Percentiles rank a stretch among this genome's conserved stretches.
These are phyloP conservation scores for Chelon labrosus DNA, from an alignment of 2,797 vertebrate genomes.

Conservation along the genomic window DNA sequence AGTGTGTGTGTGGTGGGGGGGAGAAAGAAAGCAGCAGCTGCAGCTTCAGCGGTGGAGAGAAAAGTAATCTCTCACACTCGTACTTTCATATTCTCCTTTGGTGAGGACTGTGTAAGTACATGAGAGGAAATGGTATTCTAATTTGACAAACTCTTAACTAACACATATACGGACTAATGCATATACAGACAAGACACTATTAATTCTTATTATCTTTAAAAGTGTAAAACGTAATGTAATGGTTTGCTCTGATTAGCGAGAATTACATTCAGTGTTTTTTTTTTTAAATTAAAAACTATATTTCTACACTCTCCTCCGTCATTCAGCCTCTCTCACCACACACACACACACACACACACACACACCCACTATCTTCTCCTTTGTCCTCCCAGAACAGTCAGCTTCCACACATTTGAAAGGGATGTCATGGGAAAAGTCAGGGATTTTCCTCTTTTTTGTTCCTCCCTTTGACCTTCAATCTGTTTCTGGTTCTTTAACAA, in stretches of 20 bases:
- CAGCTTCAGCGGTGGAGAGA: constrained; percentile 45
- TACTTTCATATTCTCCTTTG: constrained; percentile 73
- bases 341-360: constrained; percentile 16
- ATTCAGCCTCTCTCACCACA: constrained; percentile 6
- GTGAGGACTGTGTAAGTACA: constrained; percentile 74
- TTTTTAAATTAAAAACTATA: constrained; percentile 77
- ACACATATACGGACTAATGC: constrained; percentile 76
- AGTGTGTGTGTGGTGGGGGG: constrained; percentile 33
- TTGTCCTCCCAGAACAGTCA: constrained; percentile 73
- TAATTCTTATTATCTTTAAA: constrained; percentile 87
- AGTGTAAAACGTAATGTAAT: constrained; percentile 83
- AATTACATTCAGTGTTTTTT: constrained; percentile 77
- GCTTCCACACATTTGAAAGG: constrained; percentile 65
- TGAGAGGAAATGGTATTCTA: constrained; percentile 77
- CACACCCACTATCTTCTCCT: constrained; percentile 56
- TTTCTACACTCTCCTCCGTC: constrained; percentile 42
- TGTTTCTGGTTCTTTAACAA: constrained; percentile 74
- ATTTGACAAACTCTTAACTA: constrained; percentile 77
- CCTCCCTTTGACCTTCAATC: constrained; percentile 74
- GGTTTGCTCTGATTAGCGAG: constrained; percentile 84
- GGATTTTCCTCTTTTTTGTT: constrained; percentile 57
- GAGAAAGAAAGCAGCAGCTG: constrained; percentile 48
- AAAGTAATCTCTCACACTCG: constrained; percentile 71
- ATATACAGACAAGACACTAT: constrained; percentile 82
- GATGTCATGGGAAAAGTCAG: constrained; percentile 69